Conservation (phyloP, 2,888 invertebrate species). For the Meteorus cinctellus region DNA sequence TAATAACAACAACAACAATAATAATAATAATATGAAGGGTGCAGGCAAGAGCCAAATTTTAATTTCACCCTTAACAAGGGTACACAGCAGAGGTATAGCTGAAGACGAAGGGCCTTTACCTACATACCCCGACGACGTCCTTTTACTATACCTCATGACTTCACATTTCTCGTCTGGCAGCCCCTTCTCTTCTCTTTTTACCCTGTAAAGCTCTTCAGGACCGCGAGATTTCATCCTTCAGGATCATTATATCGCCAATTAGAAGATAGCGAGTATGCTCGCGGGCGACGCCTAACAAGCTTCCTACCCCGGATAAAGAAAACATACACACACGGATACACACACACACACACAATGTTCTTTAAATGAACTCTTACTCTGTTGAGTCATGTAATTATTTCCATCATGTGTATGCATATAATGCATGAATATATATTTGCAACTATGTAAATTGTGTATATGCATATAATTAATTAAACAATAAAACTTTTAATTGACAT, state of each 20-base stretch:
- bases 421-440: background rate
- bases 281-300: slow-evolving; percentile 72
- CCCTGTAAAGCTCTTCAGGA: slow-evolving; percentile 57
- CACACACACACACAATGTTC: background rate
- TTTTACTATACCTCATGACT: slow-evolving; percentile 29
- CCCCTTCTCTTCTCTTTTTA: slow-evolving; percentile 33
- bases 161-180: slow-evolving; percentile 29
- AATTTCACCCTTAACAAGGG: slow-evolving; percentile 67
- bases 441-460: background rate
- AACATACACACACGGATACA: background rate
- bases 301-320: slow-evolving; percentile 60
- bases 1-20: background rate
- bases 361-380: background rate
- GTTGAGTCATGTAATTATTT: background rate
- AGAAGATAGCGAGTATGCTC: slow-evolving; percentile 68
- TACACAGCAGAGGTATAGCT: slow-evolving; percentile 42
- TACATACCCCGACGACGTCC: slow-evolving; percentile 20
- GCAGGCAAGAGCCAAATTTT: slow-evolving; percentile 63
- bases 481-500: background rate
- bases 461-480: background rate
- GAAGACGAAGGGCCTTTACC: slow-evolving; percentile 30
- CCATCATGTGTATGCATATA: background rate
- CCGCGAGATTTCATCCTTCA: slow-evolving; percentile 71
- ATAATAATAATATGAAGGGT: slow-evolving; percentile 30
- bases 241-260: slow-evolving; percentile 74